Base-by-base conservation (phyloP, 2,797 vertebrate species). In the Cichlasoma orientale region DNA sequence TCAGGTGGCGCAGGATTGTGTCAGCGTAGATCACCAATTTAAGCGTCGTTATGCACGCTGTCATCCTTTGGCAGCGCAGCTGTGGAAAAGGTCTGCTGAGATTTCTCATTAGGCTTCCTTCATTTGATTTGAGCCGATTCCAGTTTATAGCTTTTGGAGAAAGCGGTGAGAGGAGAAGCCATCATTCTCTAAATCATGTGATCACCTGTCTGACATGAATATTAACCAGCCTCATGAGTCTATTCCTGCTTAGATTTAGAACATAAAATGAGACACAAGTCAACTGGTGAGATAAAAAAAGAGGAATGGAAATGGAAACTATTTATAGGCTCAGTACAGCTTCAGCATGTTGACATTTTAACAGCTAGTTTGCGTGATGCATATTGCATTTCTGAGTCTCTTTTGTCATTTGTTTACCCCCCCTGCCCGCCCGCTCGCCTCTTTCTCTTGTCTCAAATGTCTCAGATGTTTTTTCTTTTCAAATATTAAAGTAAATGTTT, bases 41-140 rank as follows among this genome's bases (percentile, higher is more conserved):
- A 82, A 80, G 72, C 53, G 38, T 83, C 57, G 47, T 79, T 72
- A 53, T 81, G 68, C 72, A 70, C 8, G 9, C 72, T 77, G 79
- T 85, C 81, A 80, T 79, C 53, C 29, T 78, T 77, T 75, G 76
- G 56, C 77, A 70, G 72, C 55, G 72, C 14, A 47, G 33, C 63
- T 57, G 27, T 80, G 52, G 70, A 56, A 54, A 61, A 33, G 69
- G 52, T 75, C 82, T 78, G 52, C 78, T 36, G 78, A 80, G 77
- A n/a, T 63, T 80, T 86, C 82, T 82, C 21, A 74, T 80, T 78
- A 75, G 23, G 50, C 77, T 75, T 73, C n/a, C 31, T 61, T 79
- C 50, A 77, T 88, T 86, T 85, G 52, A 87, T 86, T 79, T 82
- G 52, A 66, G 70, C 27, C 83, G 77, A 87, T 82, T 87, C 70